A percentile compares a stretch with the other conserved stretches of the same genome.
phyloP scores from a whole-genome alignment of 1,140 invertebrate species.

The Halesus radiatus region DNA sequence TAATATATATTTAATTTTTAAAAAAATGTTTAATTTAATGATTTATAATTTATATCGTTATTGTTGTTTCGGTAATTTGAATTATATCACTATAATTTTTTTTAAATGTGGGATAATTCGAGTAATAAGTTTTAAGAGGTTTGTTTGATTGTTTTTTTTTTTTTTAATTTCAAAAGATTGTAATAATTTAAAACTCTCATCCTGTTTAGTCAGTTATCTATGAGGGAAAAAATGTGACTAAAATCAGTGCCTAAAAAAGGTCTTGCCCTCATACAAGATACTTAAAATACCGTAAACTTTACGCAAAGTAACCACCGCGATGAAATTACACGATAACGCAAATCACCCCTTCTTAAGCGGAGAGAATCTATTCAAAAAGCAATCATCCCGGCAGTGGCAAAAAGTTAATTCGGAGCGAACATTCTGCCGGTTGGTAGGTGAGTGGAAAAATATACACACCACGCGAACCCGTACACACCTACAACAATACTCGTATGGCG shows the following conservation, averaged over 20 bases:
- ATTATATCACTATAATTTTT: too few species aligned
- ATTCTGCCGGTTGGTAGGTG: neutral
- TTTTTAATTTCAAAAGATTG: too few species aligned
- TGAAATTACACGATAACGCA: constrained; percentile 33
- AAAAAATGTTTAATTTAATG: too few species aligned
- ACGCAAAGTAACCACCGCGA: constrained; percentile 29
- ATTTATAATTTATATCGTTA: too few species aligned
- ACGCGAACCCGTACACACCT: neutral
- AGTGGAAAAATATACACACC: constrained; percentile 26
- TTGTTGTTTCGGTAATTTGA: too few species aligned
- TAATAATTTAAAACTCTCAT: too few species aligned
- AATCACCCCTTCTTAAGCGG: constrained; percentile 35
- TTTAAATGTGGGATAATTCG: too few species aligned
- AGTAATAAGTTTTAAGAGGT: too few species aligned
- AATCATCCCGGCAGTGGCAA: constrained; percentile 45
- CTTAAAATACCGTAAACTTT: constrained; percentile 28
- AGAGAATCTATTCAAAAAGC: constrained; percentile 47
- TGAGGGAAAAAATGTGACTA: too few species aligned
- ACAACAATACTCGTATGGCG: neutral
- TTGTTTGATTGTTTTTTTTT: too few species aligned
- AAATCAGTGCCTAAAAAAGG: neutral
- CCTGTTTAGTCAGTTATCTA: too few species aligned
- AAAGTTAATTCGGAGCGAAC: constrained; percentile 45
- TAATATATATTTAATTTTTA: too few species aligned
- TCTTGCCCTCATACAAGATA: neutral